Evolutionary conservation across 2,888 invertebrate genomes (phyloP), one percentile per base, ranked within the genome.

Genomic region (Entomobrya multifasciata): DNA sequence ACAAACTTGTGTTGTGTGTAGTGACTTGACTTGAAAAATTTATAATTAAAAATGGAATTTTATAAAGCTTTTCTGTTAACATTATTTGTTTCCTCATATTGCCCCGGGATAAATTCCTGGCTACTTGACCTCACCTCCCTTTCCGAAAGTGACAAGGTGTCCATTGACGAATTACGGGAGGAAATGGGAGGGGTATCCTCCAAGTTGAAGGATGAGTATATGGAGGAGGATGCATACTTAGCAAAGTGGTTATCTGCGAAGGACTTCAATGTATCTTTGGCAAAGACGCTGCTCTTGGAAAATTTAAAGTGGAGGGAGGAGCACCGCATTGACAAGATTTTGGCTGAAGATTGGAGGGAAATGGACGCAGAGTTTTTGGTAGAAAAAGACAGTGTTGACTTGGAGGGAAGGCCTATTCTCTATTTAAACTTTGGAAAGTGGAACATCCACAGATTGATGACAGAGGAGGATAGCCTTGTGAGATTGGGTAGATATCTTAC

Each of bases 271-370:
- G 25, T 57, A 10, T 8, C 3, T 4, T 6, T 20, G n/a, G 57
- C 57, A 4, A 4, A 4, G 5, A 17, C 10, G 3, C 22, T 57
- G 6, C 57, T 57, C 3, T 5, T 8, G 57, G 57, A 78, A 25
- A 78, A 78, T 20, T 4, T 78, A 1, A 8, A 15, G 11, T 78
- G 78, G 78, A 30, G 78, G 44, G 15, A 22, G 44, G 78, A 78
- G 25, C 57, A 78, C 22, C 1, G 17, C n/a, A 36, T 78, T 17
- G 78, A 78, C 62, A 62, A 3, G 8, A 78, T 78, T 41, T 36
- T 60, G 25, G 44, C 60, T 1, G 60, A 78, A 17, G 78, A 78
- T 22, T 78, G 60, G 62, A 52, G 15, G 3, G 17, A 60, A 8
- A 17, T 78, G 20, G 22, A 62, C 5, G 15, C 4, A 22, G 17